A percentile compares a stretch with the other conserved stretches of the same genome.
These are phyloP conservation scores for Automeris io DNA, from an alignment of 2,888 invertebrate species.

Conservation along the genomic window DNA sequence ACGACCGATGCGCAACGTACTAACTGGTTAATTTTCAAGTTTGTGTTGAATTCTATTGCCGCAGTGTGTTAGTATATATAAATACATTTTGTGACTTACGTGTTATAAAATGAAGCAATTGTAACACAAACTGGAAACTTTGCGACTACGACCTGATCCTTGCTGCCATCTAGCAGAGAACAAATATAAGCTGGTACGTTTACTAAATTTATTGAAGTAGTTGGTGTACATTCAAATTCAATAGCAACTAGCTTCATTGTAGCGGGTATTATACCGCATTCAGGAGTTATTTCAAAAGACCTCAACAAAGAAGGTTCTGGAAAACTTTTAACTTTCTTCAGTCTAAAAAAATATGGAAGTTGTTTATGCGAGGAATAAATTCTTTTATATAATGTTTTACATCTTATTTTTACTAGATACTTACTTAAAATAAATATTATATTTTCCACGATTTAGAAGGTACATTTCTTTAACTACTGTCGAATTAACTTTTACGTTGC, in stretches of 20 bases:
- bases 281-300: constrained; percentile 48
- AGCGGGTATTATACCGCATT: constrained; percentile 51
- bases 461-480: constrained; percentile 59
- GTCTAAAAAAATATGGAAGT: constrained; percentile 23
- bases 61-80: background rate
- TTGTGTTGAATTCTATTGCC: too few species aligned
- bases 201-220: constrained; percentile 53
- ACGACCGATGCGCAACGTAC: too few species aligned
- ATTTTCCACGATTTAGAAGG: constrained; percentile 76
- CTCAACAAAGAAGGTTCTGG: constrained; percentile 56
- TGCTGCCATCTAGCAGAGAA: constrained; percentile 60
- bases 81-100: constrained; percentile 35
- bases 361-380: background rate
- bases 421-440: constrained; percentile 74
- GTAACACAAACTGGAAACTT: constrained; percentile 63
- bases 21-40: too few species aligned
- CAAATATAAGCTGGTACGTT: constrained; percentile 62
- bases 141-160: constrained; percentile 63
- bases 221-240: constrained; percentile 60
- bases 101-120: constrained; percentile 68
- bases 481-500: constrained; percentile 76
- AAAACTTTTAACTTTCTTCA: constrained; percentile 65
- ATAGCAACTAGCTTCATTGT: constrained; percentile 38
- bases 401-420: constrained; percentile 13
- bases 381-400: background rate